Percentiles rank a stretch among this genome's conserved stretches.
These are phyloP conservation scores for Atrina japonica DNA, from an alignment of 2,888 invertebrate genomes.

Conservation along the genomic window DNA sequence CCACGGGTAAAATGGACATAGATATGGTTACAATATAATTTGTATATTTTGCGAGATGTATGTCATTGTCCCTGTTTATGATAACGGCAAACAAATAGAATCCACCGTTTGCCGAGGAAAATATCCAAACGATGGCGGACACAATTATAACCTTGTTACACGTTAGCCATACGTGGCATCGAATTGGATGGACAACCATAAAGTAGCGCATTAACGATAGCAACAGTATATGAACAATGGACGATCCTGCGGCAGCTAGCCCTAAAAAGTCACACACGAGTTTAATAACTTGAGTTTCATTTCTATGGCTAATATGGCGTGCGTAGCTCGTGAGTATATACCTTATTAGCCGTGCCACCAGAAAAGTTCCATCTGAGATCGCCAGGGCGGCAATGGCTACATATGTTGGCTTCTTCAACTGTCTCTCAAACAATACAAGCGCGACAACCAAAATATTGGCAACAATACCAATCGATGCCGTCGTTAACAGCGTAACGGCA, in stretches of 20 bases:
- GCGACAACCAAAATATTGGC: conserved; percentile 5
- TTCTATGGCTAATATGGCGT: too few relatives aligned
- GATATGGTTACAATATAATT: conserved; percentile 25
- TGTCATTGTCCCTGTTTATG: conserved; percentile 18
- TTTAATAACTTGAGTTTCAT: too few relatives aligned
- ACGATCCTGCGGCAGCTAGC: conserved; percentile 26
- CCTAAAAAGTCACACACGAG: conserved; percentile 6
- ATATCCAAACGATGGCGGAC: conserved; percentile 19
- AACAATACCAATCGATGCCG: conserved; percentile 1
- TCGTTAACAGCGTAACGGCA: background rate
- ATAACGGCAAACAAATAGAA: conserved; percentile 36
- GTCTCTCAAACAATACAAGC: background rate
- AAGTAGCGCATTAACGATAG: conserved; percentile 34
- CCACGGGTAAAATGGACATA: conserved; percentile 30
- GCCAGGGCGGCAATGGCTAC: conserved; percentile 5
- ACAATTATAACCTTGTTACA: conserved; percentile 17
- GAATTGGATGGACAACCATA: conserved; percentile 37
- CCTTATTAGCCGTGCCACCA: conserved; percentile 2
- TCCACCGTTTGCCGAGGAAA: conserved; percentile 5
- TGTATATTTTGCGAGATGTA: conserved; percentile 16
- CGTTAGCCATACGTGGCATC: conserved; percentile 30
- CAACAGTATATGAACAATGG: conserved; percentile 31
- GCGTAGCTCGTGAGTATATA: conserved; percentile 3
- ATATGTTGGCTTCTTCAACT: conserved; percentile 3
- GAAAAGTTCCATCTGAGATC: conserved; percentile 3